Evolutionary conservation across 2,797 vertebrate species (phyloP).

Genomic region (Huso huso): DNA sequence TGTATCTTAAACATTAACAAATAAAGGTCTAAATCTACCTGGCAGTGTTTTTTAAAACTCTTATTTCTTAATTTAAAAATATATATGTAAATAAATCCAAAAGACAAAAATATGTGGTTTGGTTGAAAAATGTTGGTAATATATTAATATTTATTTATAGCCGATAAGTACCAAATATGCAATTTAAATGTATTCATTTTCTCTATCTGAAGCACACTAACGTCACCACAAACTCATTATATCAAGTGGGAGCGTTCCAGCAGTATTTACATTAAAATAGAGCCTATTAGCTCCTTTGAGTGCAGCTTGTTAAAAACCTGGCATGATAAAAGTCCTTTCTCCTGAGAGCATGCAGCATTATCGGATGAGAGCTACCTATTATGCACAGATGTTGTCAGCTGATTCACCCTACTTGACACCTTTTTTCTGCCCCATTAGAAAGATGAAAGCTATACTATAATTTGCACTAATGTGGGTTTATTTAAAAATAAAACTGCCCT

Average conservation of each 20-base stretch:
- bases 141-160: no score
- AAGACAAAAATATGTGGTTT: no score
- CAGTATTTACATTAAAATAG: conserved; percentile 12
- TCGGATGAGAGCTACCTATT: conserved; percentile 8
- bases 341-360: conserved; percentile 5
- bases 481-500: no score
- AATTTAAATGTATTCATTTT: conserved; percentile 17
- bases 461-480: no score
- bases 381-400: no score
- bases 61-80: no score
- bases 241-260: conserved; percentile 3
- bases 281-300: conserved; percentile 14
- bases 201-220: conserved; percentile 1
- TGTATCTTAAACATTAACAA: no score
- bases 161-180: conserved; percentile 17
- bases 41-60: no score
- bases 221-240: conserved; percentile 14
- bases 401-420: neutral
- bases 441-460: neutral
- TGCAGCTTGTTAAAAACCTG: conserved; percentile 4
- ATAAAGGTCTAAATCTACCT: no score
- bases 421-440: conserved; percentile 6
- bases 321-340: neutral
- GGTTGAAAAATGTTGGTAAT: no score
- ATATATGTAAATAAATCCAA: no score